Percentiles rank a stretch among this genome's conserved stretches.
Evolutionary conservation across 2,113 vertebrate genomes (phyloP).

Genomic region (Myocastor coypus): DNA sequence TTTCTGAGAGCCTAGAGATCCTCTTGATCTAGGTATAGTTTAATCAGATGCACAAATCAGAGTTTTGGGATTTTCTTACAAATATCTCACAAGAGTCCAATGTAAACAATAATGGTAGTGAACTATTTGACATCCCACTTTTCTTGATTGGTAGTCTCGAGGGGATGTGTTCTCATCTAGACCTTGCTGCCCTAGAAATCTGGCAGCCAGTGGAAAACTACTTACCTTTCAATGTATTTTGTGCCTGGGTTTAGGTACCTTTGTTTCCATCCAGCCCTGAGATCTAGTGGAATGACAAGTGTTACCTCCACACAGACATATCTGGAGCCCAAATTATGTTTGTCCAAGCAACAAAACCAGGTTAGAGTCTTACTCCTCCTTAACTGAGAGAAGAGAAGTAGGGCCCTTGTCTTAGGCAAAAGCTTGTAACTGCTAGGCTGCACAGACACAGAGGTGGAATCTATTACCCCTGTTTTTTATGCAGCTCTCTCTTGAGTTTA

Average conservation of each 20-base stretch:
- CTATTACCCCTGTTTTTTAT: not conserved
- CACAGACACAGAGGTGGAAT: not conserved
- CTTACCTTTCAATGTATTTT: not conserved
- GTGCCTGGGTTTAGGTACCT: not conserved
- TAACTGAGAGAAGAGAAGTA: not conserved
- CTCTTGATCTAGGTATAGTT: not conserved
- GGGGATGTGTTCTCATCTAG: not conserved
- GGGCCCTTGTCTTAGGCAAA: not conserved
- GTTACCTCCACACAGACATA: not conserved
- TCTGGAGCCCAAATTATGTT: not conserved
- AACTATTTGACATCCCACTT: not conserved
- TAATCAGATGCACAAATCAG: not conserved
- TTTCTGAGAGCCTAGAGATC: not conserved
- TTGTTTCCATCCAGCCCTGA: not conserved
- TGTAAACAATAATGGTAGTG: not conserved
- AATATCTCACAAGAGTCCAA: not conserved
- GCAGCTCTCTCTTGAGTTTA: not conserved
- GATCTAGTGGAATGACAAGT: not conserved
- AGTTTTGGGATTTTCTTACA: slow-evolving; percentile 7
- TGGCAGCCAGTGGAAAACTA: not conserved
- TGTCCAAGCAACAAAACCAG: not conserved
- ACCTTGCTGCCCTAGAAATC: not conserved
- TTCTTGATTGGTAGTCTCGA: not conserved
- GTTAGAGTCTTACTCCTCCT: not conserved
- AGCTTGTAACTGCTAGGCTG: not conserved